A percentile compares a stretch with the other conserved stretches of the same genome.
phyloP scores from a whole-genome alignment of 2,888 invertebrate genomes.

The Hyposoter dolosus region DNA sequence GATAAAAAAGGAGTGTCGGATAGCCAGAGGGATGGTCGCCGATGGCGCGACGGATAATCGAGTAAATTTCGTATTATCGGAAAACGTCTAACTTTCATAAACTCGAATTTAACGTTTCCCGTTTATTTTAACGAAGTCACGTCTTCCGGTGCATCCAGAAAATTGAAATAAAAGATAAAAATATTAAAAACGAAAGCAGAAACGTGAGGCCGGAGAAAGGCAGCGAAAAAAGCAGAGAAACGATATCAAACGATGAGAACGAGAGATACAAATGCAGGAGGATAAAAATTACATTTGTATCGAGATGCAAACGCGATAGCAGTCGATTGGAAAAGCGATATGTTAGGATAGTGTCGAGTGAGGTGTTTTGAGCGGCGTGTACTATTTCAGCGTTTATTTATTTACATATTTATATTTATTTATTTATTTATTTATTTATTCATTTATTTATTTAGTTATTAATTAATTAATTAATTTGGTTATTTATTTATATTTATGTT shows the following conservation, averaged over 20 bases:
- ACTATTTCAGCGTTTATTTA: neutral
- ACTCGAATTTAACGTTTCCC: conserved; percentile 31
- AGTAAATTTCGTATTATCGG: conserved; percentile 26
- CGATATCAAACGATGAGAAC: neutral
- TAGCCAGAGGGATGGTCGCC: neutral
- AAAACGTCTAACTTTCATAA: neutral
- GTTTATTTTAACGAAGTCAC: conserved; percentile 48
- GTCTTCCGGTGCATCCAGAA: neutral
- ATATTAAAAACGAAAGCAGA: neutral
- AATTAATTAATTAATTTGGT: neutral
- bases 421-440: neutral
- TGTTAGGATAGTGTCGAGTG: neutral
- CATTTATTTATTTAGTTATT: neutral
- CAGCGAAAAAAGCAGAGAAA: neutral
- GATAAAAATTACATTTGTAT: neutral
- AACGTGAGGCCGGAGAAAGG: neutral
- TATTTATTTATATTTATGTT: neutral
- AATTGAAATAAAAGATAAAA: neutral
- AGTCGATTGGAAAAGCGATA: conserved; percentile 26
- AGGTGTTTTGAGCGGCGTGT: neutral
- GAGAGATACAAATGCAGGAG: conserved; percentile 7
- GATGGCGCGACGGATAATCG: conserved; percentile 18
- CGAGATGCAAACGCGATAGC: neutral
- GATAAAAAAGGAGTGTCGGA: neutral
- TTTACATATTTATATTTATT: neutral